Base-by-base conservation (phyloP, 2,797 vertebrate genomes). In the Sebastes miniatus region DNA sequence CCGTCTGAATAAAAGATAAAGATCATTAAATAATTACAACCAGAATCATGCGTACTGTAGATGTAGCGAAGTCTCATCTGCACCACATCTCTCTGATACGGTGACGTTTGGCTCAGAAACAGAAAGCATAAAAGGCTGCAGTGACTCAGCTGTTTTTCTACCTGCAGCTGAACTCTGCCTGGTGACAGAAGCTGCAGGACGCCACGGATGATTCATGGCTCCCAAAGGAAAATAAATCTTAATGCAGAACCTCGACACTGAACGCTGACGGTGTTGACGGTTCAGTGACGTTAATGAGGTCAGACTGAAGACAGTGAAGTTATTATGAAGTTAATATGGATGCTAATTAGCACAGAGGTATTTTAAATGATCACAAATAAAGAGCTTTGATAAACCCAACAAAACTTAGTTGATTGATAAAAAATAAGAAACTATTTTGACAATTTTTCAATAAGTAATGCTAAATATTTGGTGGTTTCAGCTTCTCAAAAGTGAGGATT, bases 101-200 rank as follows among this genome's bases (percentile, higher is more conserved):
- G 57, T 47, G 14, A 69, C 25, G 52, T 73, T 68, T 69, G 25
- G 61, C 61, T 88, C 73, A 34, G 50, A 79, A 34, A 20, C 39
- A 63, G 71, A 81, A 62, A 47, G 4, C 56, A 24, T 5, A 6
- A 72, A 67, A 69, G 58, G 68, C 92, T 87, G 89, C 90, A 87
- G 89, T 95, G 93, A 94, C 88, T 94, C 93, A 92, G 92, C 93
- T 79, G 65, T 86, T 91, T 92, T 91, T 92, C 25, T 76, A 27
- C 72, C 75, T 82, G 74, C 83, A 85, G 27, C 14, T 52, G 25
- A 84, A 85, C 65, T 91, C 86, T 92, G 91, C 93, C 83, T 76
- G 85, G 93, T 72, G 89, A 93, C 92, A 91, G 85, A 65, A 75
- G 73, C 87, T 84, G 86, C 84, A 83, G 78, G 39, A 80, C 13